Evolutionary conservation across 2,888 invertebrate genomes (phyloP), one percentile per base, ranked within the genome.

Genomic region (Pristionchus japonicus): DNA sequence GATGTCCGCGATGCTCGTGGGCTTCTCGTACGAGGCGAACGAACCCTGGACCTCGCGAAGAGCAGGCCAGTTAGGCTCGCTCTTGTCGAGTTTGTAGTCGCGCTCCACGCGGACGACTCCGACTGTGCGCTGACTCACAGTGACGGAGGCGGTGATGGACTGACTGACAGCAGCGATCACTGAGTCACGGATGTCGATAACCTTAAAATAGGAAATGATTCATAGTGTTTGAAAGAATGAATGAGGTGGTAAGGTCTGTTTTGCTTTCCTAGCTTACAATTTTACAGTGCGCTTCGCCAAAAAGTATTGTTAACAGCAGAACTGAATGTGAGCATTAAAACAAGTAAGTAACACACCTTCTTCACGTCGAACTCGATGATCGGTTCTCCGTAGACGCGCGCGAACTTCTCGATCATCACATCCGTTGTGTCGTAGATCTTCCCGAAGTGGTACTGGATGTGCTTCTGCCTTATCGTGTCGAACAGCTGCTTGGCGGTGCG

Each of bases 391-490:
- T 87, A 89, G 57, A 27, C 88, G 9, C 43, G 82, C 3, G 52
- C 40, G 64, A 89, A 89, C 31, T 86, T 85, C 47, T 80, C 15
- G 40, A 89, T 57, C 89, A 89, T 89, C 20, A 80, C 43, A 20
- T 89, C 85, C 17, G 89, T 89, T 47, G n/a, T 4, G 34, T 4
- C 1, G 40, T 87, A n/a, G 27, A 89, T 87, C 57, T 88, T 89
- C 11, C 89, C 89, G 85, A 89, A 89, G 34, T 87, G 37, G 67
- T 89, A 89, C 86, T 88, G 88, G n/a, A 89, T 88, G 9, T n/a
- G n/a, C 61, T 83, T n/a, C 64, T 64, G 34, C 1, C 20, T 9
- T 70, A 43, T 6, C 84, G 17, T n/a, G n/a, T 67, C n/a, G 85
- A 89, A 86, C 1, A 89, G 86, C 23, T 74, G 37, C 17, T 27